Conservation (phyloP, 2,797 vertebrate genomes). For the Macrochelys suwanniensis region DNA sequence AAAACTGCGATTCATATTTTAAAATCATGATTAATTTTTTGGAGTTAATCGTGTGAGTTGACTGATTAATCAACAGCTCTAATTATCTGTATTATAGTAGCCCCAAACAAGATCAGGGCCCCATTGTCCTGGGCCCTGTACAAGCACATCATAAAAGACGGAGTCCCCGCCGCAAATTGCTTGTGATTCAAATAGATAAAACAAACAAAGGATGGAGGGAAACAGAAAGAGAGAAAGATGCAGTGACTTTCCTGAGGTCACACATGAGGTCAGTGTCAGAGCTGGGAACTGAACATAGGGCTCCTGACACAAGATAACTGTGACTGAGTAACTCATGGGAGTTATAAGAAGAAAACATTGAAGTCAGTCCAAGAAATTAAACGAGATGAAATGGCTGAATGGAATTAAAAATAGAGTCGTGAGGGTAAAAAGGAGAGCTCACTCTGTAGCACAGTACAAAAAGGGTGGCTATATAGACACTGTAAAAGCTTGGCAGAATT, state of each 20-base stretch:
- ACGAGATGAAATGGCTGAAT: slow-evolving; percentile 50
- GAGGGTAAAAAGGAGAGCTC: slow-evolving; percentile 41
- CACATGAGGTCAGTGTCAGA: slow-evolving; percentile 59
- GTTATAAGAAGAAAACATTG: slow-evolving; percentile 57
- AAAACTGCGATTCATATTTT: too few relatives aligned
- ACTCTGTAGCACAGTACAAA: background rate
- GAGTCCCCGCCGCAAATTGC: background rate
- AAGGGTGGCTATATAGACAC: background rate
- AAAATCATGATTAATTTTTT: too few relatives aligned
- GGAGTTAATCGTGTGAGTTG: too few relatives aligned
- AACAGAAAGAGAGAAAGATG: slow-evolving; percentile 39
- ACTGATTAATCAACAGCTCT: too few relatives aligned
- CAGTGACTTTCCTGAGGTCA: slow-evolving; percentile 53
- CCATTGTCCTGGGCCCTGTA: slow-evolving; percentile 21
- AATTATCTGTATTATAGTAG: background rate
- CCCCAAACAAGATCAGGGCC: slow-evolving; percentile 35
- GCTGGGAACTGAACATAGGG: slow-evolving; percentile 16
- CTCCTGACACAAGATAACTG: slow-evolving; percentile 30
- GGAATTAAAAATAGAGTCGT: slow-evolving; percentile 48
- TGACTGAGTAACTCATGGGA: slow-evolving; percentile 27
- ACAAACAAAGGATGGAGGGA: slow-evolving; percentile 61
- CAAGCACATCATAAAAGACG: slow-evolving; percentile 1
- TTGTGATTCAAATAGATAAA: slow-evolving; percentile 38
- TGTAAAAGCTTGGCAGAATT: background rate
- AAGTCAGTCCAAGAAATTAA: slow-evolving; percentile 63